Percentiles rank a stretch among this genome's conserved stretches.
Conservation (phyloP, 2,797 vertebrate species). For the Oryzias dopingdopingensis region DNA sequence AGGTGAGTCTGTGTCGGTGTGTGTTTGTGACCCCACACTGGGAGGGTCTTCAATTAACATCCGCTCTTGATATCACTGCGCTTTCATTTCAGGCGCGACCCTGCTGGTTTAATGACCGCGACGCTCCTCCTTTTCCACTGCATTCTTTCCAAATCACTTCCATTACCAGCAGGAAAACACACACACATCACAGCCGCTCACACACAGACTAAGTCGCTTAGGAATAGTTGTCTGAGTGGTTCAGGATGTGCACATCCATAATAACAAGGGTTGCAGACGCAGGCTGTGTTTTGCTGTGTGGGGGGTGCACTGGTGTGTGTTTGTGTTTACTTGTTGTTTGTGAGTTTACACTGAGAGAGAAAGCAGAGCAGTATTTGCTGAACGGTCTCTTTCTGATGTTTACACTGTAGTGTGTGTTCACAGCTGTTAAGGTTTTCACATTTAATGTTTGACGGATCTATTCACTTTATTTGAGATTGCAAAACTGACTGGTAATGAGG, state of each 20-base stretch:
- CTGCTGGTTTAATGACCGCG: slow-evolving; percentile 72
- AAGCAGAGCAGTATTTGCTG: slow-evolving; percentile 41
- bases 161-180: slow-evolving; percentile 65
- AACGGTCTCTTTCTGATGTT: slow-evolving; percentile 22
- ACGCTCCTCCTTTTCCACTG: slow-evolving; percentile 62
- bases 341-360: slow-evolving; percentile 39
- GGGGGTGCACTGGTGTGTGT: slow-evolving; percentile 40
- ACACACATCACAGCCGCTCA: slow-evolving; percentile 23
- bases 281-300: slow-evolving; percentile 56
- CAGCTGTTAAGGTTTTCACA: no score
- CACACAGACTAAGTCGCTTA: slow-evolving; percentile 36
- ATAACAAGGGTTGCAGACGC: slow-evolving; percentile 69
- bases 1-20: slow-evolving; percentile 27
- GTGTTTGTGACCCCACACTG: slow-evolving; percentile 59
- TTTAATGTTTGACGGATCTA: no score
- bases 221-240: slow-evolving; percentile 71
- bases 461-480: no score
- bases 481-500: no score
- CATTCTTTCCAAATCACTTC: slow-evolving; percentile 84
- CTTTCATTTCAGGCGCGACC: slow-evolving; percentile 72
- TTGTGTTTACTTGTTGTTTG: slow-evolving; percentile 35
- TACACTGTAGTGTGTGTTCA: background rate
- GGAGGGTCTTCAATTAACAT: slow-evolving; percentile 73
- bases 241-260: slow-evolving; percentile 68
- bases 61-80: slow-evolving; percentile 68